Percentiles rank a stretch among this genome's conserved stretches.
Conservation (phyloP, 2,797 vertebrate species). For the Malurus splendens region DNA sequence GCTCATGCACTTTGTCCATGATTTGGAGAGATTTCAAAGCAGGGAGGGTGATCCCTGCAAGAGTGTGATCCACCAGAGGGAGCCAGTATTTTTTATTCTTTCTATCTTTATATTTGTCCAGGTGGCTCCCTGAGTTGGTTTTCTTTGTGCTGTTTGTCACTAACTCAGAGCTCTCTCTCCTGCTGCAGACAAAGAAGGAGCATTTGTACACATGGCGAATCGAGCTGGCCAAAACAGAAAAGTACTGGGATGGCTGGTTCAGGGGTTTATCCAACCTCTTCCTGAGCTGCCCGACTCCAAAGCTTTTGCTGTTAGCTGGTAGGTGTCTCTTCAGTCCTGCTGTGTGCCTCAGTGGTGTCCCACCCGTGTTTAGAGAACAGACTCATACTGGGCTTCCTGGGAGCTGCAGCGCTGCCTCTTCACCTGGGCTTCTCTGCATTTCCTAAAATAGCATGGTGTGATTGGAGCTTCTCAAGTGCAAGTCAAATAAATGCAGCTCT, state of each 20-base stretch:
- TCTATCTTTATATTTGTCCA: not conserved
- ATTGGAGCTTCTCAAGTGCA: not conserved
- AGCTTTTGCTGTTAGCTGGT: slow-evolving; percentile 95
- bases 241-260: slow-evolving; percentile 99
- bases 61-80: slow-evolving; percentile 11
- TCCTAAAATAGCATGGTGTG: rapidly evolving
- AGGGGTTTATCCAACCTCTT: slow-evolving; percentile 93
- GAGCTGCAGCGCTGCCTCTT: not conserved
- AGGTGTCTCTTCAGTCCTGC: not conserved
- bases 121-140: not conserved
- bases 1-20: rapidly evolving
- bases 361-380: not conserved
- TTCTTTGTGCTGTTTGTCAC: not conserved
- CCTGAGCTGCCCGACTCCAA: slow-evolving; percentile 88
- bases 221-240: slow-evolving; percentile 94
- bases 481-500: not conserved
- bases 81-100: not conserved
- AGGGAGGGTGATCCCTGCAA: not conserved
- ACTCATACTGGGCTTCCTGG: not conserved
- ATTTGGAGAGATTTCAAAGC: not conserved
- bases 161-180: slow-evolving; percentile 21
- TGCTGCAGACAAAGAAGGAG: slow-evolving; percentile 84
- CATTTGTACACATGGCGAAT: slow-evolving; percentile 92
- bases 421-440: not conserved
- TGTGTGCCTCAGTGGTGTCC: not conserved